phyloP scores from a whole-genome alignment of 1,140 invertebrate genomes.

The Himalopsyche phryganea region DNA sequence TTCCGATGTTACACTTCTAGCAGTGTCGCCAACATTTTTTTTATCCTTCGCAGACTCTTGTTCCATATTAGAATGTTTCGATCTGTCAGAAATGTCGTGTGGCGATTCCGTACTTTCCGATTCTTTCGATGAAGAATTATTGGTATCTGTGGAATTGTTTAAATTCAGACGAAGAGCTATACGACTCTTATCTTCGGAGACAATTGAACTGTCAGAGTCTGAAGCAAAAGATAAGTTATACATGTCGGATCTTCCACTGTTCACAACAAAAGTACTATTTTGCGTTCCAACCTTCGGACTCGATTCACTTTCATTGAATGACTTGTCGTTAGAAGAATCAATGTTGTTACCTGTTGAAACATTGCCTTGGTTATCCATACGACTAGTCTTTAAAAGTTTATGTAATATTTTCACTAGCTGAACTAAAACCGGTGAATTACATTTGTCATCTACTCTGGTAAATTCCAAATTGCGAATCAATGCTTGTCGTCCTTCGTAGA shows the following conservation, averaged over 20 bases:
- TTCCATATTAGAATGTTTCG: conserved; percentile 13
- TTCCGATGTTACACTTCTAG: conserved; percentile 9
- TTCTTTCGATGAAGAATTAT: conserved; percentile 16
- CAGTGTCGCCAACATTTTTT: conserved; percentile 9
- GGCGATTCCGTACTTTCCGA: neutral
- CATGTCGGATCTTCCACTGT: conserved; percentile 25
- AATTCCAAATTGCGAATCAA: conserved; percentile 21
- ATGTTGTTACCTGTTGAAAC: neutral
- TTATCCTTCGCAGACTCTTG: neutral
- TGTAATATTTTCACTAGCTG: conserved; percentile 19
- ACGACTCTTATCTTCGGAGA: conserved; percentile 17
- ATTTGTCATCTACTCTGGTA: conserved; percentile 4
- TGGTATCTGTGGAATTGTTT: conserved; percentile 17
- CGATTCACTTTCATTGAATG: conserved; percentile 17
- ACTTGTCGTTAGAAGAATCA: conserved; percentile 12
- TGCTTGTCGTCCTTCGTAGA: conserved; percentile 38
- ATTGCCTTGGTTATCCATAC: neutral
- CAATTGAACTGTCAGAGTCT: conserved; percentile 18
- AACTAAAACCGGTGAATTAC: conserved; percentile 22
- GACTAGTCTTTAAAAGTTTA: conserved; percentile 16
- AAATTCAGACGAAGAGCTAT: conserved; percentile 8
- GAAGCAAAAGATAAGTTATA: conserved; percentile 29
- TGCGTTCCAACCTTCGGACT: conserved; percentile 7
- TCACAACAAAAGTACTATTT: conserved; percentile 22
- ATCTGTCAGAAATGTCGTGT: neutral